Base-by-base conservation (phyloP, 2,888 invertebrate genomes). In the Allygus modestus region DNA sequence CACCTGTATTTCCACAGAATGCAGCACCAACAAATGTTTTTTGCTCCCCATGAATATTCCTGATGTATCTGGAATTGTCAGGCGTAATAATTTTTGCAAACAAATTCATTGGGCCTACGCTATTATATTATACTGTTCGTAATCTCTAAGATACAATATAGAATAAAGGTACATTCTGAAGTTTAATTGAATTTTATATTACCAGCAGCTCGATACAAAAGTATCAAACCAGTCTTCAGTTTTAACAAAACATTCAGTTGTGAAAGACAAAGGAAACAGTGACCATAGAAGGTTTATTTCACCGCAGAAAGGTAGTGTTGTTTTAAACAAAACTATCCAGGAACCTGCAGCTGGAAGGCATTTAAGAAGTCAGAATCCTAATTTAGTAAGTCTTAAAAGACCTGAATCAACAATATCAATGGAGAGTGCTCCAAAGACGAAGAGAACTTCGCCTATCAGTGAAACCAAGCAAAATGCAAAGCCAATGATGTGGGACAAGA, bases 231-330 rank as follows among this genome's bases (percentile, higher is more conserved):
- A 58, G 23, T 58, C 58, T 5, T 58, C 58, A 23, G 58, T 58
- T 20, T 58, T 58, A 7, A 58, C 58, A 9, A 58, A 58, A 23
- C 58, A 58, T 23, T 20, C 58, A 23, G 58, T 58, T 58, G 12
- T 23, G 23, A 58, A 58, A 58, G 58, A 58, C 23, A 58, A 58
- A 58, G 58, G 23, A 58, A 23, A 58, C 23, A 58, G 58, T 58
- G 58, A 7, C 2, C 58, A 58, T 12, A 58, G 58, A 58, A n/a
- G n/a, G 58, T 58, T 58, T 23, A 23, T 58, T n/a, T 58, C 58
- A 23, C 23, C 23, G 23, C 58, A 20, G 58, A 58, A 58, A 58
- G n/a, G 23, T 4, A 12, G 23, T 4, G 23, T n/a, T 20, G 23
- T 58, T 23, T 58, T 58, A 0, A 23, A 23, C 20, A 58, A 58